These are phyloP conservation scores for Pitta sordida DNA, from an alignment of 2,113 vertebrate genomes.

Conservation along the genomic window DNA sequence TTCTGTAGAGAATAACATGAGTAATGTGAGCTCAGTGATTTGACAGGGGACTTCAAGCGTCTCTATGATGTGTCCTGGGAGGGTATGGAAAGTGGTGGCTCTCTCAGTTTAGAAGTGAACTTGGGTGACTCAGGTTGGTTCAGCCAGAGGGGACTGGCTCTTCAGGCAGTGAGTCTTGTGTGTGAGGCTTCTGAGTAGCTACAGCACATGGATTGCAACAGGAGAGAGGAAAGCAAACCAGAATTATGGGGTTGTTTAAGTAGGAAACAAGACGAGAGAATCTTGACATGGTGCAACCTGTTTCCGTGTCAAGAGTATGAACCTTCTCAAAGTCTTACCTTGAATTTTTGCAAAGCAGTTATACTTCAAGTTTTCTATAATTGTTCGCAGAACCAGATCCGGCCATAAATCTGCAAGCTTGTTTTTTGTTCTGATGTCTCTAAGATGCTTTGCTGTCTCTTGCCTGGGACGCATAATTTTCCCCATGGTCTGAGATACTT, in stretches of 20 bases:
- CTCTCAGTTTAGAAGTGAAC: not conserved
- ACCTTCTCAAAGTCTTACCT: not conserved
- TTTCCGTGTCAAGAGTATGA: too few species aligned
- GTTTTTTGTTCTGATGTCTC: not conserved
- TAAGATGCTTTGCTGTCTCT: rapidly evolving
- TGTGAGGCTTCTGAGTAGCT: not conserved
- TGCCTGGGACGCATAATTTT: not conserved
- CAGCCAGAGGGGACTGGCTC: not conserved
- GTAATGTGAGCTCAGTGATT: not conserved
- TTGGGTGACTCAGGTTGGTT: not conserved
- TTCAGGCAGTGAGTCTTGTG: not conserved
- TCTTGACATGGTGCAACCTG: too few species aligned
- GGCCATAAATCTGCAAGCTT: not conserved
- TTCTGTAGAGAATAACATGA: not conserved
- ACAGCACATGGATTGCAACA: rapidly evolving
- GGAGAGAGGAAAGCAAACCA: too few species aligned
- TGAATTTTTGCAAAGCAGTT: not conserved
- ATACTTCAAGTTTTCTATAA: not conserved
- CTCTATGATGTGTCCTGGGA: not conserved
- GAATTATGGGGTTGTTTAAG: too few species aligned
- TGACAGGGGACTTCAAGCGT: not conserved
- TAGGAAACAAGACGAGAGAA: too few species aligned
- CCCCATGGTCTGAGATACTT: not conserved
- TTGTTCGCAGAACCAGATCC: not conserved
- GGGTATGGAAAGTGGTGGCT: not conserved